Base-by-base conservation (phyloP, 2,888 invertebrate genomes). In the Anaspis maculata region DNA sequence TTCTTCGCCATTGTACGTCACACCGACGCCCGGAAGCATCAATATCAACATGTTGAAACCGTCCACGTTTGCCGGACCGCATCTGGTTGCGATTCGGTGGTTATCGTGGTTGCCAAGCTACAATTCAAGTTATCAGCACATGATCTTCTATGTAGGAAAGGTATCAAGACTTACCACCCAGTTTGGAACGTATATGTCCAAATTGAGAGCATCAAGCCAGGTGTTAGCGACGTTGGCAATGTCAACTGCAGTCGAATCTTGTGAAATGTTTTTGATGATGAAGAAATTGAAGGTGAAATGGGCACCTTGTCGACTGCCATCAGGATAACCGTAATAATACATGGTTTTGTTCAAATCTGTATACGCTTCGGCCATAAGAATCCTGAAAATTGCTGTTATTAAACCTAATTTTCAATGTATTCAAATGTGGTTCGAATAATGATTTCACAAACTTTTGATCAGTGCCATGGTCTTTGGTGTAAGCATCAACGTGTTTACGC, bases 11-110 rank as follows among this genome's bases (percentile, higher is more conserved):
- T 19, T 19, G 9, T 19, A 19, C 1, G 87, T 83, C 5, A 91
- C 77, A 13, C 82, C 78, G 3, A 88, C 76, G 23, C 94, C 94
- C 2, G 90, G 91, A 32, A 94, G 67, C 11, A 90, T 28, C 56
- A 88, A 68, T 12, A 79, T 68, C 32, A 95, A 59, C 82, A 91
- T 87, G 56, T 88, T 85, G 54, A 90, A 72, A n/a, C 80, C 82
- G 61, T 90, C 88, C 0, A 80, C 76, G 46, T 81, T 68, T 33
- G 75, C 70, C 10, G 41, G 66, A 1, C 83, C 83, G 41, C 75
- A 79, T 45, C 87, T 72, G 1, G 80, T 72, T 1, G 79, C 80
- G n/a, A 78, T 73, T 44, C 88, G 72, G 24, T 64, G 69, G 26
- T 79, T 74, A 57, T 88, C 87, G 46, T 88, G 87, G 58, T 88